Base-by-base conservation (phyloP, 2,888 invertebrate genomes). In the Callimorpha dominula region DNA sequence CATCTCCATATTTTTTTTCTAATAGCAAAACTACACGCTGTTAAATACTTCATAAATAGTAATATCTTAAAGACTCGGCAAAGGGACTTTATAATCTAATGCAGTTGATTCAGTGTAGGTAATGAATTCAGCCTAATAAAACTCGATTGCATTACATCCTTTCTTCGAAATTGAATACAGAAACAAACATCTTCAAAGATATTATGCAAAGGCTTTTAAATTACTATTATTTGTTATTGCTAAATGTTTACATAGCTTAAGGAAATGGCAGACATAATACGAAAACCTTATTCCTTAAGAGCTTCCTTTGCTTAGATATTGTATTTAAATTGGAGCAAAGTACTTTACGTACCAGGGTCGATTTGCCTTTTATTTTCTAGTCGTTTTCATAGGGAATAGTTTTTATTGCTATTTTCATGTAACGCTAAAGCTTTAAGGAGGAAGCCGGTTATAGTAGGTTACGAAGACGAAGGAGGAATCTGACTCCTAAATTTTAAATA, bases 151-250 rank as follows among this genome's bases (percentile, higher is more conserved):
- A 64, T 70, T 70, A 64, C 42, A 71, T 57, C 66, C 66, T 71
- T 70, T 50, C 42, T 46, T 66, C 46, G 57, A 42, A 71, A 49
- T 66, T 71, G 49, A 66, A 50, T 71, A 65, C 66, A n/a, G 65
- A 65, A 71, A 42, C 50, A n/a, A 62, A 66, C 52, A 66, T 65
- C 71, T 60, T 14, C 65, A 49, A 20, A 60, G 40, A 66, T 42
- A 71, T 60, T 71, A 60, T 60, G 66, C 60, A 60, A 71, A 66
- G 60, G 31, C 49, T 2, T 42, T 65, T 60, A 42, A 60, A 71
- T 46, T 49, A 17, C n/a, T 65, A 65, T 42, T 71, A 71, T 71
- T 49, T 71, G 60, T 66, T 66, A 60, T 71, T 71, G 57, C 50
- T 17, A 65, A 71, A 57, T 65, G 40, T 60, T 65, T 65, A 57